Base-by-base conservation (phyloP, 2,113 vertebrate genomes). In the Egretta garzetta region DNA sequence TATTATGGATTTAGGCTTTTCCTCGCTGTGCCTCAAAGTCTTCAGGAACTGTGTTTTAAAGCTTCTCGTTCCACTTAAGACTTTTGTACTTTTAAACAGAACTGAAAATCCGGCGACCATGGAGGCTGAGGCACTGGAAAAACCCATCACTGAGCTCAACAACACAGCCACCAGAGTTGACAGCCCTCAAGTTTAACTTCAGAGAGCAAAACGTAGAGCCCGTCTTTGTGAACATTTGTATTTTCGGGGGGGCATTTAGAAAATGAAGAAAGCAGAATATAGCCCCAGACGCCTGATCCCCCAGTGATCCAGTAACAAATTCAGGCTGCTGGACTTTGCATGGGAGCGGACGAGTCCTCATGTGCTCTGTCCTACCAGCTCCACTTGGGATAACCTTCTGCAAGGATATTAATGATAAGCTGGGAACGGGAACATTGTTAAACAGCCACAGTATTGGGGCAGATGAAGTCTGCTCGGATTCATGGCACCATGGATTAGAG, bases 311-410 rank as follows among this genome's bases (percentile, higher is more conserved):
- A 39, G 8, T 82, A 67, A 60, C 13, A 32, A 71, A 91, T 11
- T 19, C 81, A 58, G 18, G 23, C 70, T n/a, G 60, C 16, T 75
- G 50, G 60, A 71, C 24, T 71, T 58, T 12, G 60, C 50, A 39
- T 15, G 1, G 37, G 22, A 90, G 30, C 35, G 49, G 75, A 58
- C 6, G 30, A 71, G 21, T 0, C 0, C 28, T 62, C 4, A 1
- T 3, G 4, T 37, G 30, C 49, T 66, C 30, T 33, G n/a, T 49
- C 56, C 49, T 15, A 52, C 4, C 43, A 82, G 66, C 17, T 53
- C 2, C 3, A 4, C 28, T 27, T 39, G n/a, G 35, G 10, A 68
- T 41, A 73, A 76, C 10, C 45, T 56, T n/a, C 23, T 3, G 2
- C 18, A 8, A 56, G 53, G 32, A 80, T 23, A 52, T 21, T 18